Percentiles rank a stretch among this genome's conserved stretches.
phyloP scores from a whole-genome alignment of 2,888 invertebrate species.

The Tachina fera region DNA sequence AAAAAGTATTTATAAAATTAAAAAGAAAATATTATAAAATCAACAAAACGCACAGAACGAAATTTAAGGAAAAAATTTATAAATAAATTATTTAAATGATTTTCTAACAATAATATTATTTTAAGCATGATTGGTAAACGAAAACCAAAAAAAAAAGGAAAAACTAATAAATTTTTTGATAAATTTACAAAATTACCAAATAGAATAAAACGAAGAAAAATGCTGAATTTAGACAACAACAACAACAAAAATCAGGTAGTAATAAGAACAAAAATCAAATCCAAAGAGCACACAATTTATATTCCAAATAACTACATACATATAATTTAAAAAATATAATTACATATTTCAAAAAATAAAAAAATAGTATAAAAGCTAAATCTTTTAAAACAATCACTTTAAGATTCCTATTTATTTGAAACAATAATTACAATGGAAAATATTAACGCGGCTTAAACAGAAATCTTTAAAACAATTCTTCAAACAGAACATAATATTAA shows the following conservation, averaged over 20 bases:
- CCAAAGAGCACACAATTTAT: conserved; percentile 57
- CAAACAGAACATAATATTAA: conserved; percentile 26
- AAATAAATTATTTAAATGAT: conserved; percentile 66
- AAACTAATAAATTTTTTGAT: conserved; percentile 65
- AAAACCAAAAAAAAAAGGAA: background rate
- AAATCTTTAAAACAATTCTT: conserved; percentile 18
- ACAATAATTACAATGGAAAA: conserved; percentile 61
- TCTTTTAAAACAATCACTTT: conserved; percentile 70
- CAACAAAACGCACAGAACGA: conserved; percentile 69
- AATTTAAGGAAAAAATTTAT: conserved; percentile 46
- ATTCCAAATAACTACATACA: conserved; percentile 46
- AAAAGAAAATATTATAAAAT: conserved; percentile 30
- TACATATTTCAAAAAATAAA: conserved; percentile 6
- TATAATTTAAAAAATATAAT: background rate
- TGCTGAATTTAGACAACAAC: conserved; percentile 69
- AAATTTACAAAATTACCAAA: conserved; percentile 66
- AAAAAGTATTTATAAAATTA: conserved; percentile 12
- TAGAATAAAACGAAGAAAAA: conserved; percentile 40
- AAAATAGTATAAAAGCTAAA: conserved; percentile 46
- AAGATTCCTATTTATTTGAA: conserved; percentile 71
- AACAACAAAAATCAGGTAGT: conserved; percentile 64
- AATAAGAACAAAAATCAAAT: conserved; percentile 48
- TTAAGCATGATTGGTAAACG: conserved; percentile 50
- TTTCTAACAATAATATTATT: conserved; percentile 67
- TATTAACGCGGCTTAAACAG: conserved; percentile 35